Base-by-base conservation (phyloP, 2,888 invertebrate species). In the Megalurothrips usitatus region DNA sequence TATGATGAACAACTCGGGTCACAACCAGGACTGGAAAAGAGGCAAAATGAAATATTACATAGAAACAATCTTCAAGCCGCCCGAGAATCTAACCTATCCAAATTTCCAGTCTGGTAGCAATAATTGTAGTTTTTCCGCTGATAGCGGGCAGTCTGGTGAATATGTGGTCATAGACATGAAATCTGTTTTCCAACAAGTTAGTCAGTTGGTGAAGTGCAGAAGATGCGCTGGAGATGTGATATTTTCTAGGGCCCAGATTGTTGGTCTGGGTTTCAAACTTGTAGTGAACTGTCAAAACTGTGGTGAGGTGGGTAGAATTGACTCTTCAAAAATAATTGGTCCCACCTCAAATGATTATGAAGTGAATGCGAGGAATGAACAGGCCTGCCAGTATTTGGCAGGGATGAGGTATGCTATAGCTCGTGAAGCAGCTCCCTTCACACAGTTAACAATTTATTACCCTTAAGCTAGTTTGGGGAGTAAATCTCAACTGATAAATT, bases 181-280 rank as follows among this genome's bases (percentile, higher is more conserved):
- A 75, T 26, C 68, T 8, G 68, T 75, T 12, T 75, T 75, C 26
- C 23, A 75, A 26, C 23, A 26, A 75, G 23, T 75, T 10, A 75
- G 68, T 75, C 26, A 23, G 26, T 26, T 26, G n/a, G 68, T 75
- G 1, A 75, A 26, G 12, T 75, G 68, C 26, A 75, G 26, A 26
- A 75, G n/a, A 26, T 75, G 68, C 23, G 10, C 68, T 0, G 68
- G 68, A 26, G 26, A 12, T 23, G 68, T 75, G 23, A 75, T 26
- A 26, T 75, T 75, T 75, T 75, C 68, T 26, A 12, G 23, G 9
- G 26, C 68, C 10, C 23, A 75, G 26, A 75, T 75, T n/a, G 23
- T 23, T 26, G 68, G 68, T 23, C 68, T 75, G 8, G 68, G 68
- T 12, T 75, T 75, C 26, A 75, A 75, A 75, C 68, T 75, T 75